Percentiles rank a stretch among this genome's conserved stretches.
These are phyloP conservation scores for Lepidocyrtinus sp. DNA, from an alignment of 2,888 invertebrate species.

Conservation along the genomic window DNA sequence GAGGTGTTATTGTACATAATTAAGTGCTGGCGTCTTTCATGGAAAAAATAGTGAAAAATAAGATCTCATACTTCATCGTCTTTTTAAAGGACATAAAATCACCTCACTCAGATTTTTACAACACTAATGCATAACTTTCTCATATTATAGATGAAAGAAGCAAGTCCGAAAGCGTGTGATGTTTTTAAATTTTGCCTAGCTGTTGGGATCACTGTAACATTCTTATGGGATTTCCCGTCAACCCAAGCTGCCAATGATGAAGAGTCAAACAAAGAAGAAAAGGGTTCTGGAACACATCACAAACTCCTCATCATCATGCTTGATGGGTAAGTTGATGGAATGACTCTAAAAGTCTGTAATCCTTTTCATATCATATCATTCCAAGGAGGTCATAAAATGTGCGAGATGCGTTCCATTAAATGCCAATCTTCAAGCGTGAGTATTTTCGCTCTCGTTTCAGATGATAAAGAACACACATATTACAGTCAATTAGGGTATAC, in stretches of 20 bases:
- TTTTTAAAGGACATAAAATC: no score
- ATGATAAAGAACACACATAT: background rate
- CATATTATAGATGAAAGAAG: constrained; percentile 56
- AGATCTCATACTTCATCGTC: no score
- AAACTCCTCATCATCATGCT: constrained; percentile 69
- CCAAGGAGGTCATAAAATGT: background rate
- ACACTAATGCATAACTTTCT: background rate
- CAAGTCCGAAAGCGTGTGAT: constrained; percentile 59
- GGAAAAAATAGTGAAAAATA: no score
- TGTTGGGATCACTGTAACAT: constrained; percentile 59
- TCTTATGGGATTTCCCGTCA: constrained; percentile 59
- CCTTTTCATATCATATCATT: no score
- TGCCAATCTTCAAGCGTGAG: no score
- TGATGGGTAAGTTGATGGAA: constrained; percentile 64
- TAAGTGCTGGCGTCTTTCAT: no score
- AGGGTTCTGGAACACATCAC: constrained; percentile 58
- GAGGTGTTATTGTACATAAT: no score
- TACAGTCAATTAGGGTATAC: background rate
- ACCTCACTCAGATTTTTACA: no score
- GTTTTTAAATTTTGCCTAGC: constrained; percentile 63
- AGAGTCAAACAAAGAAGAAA: constrained; percentile 42
- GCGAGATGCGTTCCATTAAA: no score
- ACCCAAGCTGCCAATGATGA: constrained; percentile 57
- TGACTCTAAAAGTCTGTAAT: constrained; percentile 37
- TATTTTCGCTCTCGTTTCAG: background rate